Percentiles rank a stretch among this genome's conserved stretches.
Conservation (phyloP, 2,888 invertebrate genomes). For the Meta bourneti region DNA sequence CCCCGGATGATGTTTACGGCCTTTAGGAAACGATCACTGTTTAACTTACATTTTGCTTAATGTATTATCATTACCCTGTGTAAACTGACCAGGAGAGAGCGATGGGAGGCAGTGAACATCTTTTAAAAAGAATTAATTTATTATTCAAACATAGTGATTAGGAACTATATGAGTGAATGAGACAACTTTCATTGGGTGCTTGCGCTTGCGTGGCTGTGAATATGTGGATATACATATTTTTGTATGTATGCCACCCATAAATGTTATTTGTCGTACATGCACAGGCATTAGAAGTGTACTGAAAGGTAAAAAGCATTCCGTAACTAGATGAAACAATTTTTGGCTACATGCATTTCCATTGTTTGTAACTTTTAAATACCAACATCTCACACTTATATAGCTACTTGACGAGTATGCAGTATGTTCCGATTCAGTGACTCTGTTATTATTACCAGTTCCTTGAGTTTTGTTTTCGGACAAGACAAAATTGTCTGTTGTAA, state of each 20-base stretch:
- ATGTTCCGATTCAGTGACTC: constrained; percentile 24
- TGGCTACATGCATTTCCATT: constrained; percentile 64
- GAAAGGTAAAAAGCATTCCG: constrained; percentile 65
- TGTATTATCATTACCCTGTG: constrained; percentile 63
- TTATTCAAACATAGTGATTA: constrained; percentile 63
- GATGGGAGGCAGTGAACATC: constrained; percentile 22
- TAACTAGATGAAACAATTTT: constrained; percentile 51
- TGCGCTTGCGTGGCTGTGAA: constrained; percentile 51
- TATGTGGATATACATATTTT: constrained; percentile 75
- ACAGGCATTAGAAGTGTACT: constrained; percentile 71
- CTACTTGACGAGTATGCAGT: constrained; percentile 37
- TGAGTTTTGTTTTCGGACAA: constrained; percentile 35
- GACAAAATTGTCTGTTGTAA: constrained; percentile 41
- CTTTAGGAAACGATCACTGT: constrained; percentile 66
- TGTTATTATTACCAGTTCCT: constrained; percentile 56
- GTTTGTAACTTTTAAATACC: constrained; percentile 62
- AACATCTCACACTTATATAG: constrained; percentile 53
- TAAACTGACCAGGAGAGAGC: constrained; percentile 32
- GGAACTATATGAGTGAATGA: constrained; percentile 52
- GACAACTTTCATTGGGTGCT: constrained; percentile 27
- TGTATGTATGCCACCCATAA: constrained; percentile 74
- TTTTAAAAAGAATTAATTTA: constrained; percentile 66
- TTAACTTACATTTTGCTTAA: constrained; percentile 70
- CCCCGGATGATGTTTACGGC: constrained; percentile 67
- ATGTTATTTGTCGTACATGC: constrained; percentile 74